Evolutionary conservation across 1,140 invertebrate species (phyloP).

Genomic region (Drosophila rufa): DNA sequence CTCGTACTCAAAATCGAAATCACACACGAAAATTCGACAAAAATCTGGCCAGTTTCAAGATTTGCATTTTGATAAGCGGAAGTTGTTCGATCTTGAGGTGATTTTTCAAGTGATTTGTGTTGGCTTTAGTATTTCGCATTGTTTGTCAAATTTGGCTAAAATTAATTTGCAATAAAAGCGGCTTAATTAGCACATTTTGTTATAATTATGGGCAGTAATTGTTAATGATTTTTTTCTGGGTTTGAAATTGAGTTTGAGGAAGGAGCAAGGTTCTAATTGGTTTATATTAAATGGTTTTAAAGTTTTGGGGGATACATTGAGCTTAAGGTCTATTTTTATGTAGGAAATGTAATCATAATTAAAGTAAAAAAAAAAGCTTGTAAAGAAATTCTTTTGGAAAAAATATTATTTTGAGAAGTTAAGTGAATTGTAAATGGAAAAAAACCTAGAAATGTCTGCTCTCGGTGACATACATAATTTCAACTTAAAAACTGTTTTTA

Average conservation of each 20-base stretch:
- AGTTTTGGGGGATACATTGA: too few relatives aligned
- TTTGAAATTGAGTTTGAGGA: neutral
- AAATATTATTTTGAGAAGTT: too few relatives aligned
- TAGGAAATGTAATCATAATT: neutral
- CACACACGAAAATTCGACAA: slow-evolving; percentile 21
- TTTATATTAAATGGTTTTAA: neutral
- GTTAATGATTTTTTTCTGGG: slow-evolving; percentile 8
- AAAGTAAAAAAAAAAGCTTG: neutral
- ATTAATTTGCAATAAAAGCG: slow-evolving; percentile 56
- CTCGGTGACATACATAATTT: neutral
- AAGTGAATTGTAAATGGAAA: too few relatives aligned
- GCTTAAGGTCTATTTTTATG: neutral
- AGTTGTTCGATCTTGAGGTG: slow-evolving; percentile 43
- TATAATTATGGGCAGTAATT: slow-evolving; percentile 66
- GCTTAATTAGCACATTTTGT: slow-evolving; percentile 70
- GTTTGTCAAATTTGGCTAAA: slow-evolving; percentile 52
- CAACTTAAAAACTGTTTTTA: neutral
- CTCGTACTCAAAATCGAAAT: slow-evolving; percentile 31
- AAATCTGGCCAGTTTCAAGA: slow-evolving; percentile 47
- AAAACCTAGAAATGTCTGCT: neutral
- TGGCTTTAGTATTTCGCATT: slow-evolving; percentile 16
- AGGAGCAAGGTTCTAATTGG: slow-evolving; percentile 19
- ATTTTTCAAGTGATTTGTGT: slow-evolving; percentile 22
- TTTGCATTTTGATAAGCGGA: slow-evolving; percentile 78
- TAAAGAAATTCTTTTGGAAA: too few relatives aligned